Evolutionary conservation across 2,113 vertebrate species (phyloP).

Genomic region (Cololabis saira): DNA sequence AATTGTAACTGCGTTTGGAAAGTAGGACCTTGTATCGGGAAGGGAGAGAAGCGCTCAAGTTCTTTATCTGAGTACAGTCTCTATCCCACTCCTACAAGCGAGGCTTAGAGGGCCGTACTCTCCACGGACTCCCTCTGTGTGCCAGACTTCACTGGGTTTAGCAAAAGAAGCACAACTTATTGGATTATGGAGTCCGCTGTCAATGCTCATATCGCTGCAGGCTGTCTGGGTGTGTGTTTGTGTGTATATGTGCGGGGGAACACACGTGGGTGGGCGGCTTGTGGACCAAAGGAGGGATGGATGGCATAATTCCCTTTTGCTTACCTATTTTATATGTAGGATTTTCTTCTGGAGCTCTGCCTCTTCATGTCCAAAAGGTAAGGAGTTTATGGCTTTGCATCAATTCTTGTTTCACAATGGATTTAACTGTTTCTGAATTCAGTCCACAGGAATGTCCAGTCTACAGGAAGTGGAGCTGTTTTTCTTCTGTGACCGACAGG

Average conservation of each 20-base stretch:
- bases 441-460: neutral
- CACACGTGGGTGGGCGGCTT: constrained; percentile 44
- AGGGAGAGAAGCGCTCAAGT: constrained; percentile 49
- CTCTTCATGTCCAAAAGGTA: constrained; percentile 46
- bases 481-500: constrained; percentile 36
- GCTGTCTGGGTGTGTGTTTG: constrained; percentile 47
- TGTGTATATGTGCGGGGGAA: constrained; percentile 25
- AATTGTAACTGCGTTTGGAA: constrained; percentile 27
- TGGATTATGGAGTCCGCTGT: constrained; percentile 71
- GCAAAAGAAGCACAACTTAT: constrained; percentile 71
- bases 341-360: constrained; percentile 15
- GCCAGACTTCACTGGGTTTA: constrained; percentile 71
- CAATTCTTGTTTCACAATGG: constrained; percentile 42
- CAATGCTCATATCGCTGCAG: constrained; percentile 61
- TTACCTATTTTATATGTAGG: constrained; percentile 26
- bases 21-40: constrained; percentile 32
- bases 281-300: constrained; percentile 24
- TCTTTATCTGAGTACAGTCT: constrained; percentile 49
- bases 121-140: constrained; percentile 54
- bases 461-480: constrained; percentile 8
- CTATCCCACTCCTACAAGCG: constrained; percentile 51
- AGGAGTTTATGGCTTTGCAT: constrained; percentile 25
- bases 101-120: constrained; percentile 54
- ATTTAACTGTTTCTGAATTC: constrained; percentile 40
- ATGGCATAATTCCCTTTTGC: constrained; percentile 48